Evolutionary conservation across 1,140 invertebrate species (phyloP).

Genomic region (Drosophila santomea): DNA sequence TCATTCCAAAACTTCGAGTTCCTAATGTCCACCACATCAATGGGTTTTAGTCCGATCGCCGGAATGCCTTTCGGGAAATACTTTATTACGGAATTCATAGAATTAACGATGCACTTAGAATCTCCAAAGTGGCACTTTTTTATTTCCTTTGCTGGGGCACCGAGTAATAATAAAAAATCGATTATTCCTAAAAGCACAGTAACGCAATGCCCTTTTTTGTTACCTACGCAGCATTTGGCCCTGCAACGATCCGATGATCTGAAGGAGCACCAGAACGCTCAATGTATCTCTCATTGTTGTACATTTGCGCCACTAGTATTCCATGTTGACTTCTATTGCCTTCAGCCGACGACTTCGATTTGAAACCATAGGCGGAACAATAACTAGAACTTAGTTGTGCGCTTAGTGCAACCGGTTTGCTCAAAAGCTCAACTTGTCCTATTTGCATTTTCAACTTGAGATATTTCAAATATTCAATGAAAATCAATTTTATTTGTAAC

Average conservation of each 20-base stretch:
- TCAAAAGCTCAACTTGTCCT: slow-evolving; percentile 1
- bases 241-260: not conserved
- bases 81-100: slow-evolving; percentile 50
- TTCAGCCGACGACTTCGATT: slow-evolving; percentile 17
- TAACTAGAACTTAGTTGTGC: not conserved
- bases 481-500: not conserved
- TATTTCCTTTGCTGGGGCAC: slow-evolving; percentile 36
- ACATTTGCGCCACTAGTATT: not conserved
- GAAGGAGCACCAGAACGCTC: slow-evolving; percentile 5
- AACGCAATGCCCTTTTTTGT: not conserved
- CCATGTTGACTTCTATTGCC: slow-evolving; percentile 18
- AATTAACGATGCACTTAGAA: slow-evolving; percentile 38
- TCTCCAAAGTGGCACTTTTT: slow-evolving; percentile 53
- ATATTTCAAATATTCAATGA: slow-evolving; percentile 9
- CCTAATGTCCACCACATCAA: slow-evolving; percentile 60
- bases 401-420: slow-evolving; percentile 18
- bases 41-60: slow-evolving; percentile 48
- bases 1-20: slow-evolving; percentile 36
- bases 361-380: slow-evolving; percentile 2
- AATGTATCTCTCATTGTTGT: slow-evolving; percentile 31
- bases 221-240: slow-evolving; percentile 49
- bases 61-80: slow-evolving; percentile 55
- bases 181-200: too few species aligned
- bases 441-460: slow-evolving; percentile 35
- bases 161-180: too few species aligned